Percentiles rank a stretch among this genome's conserved stretches.
Conservation (phyloP, 2,113 vertebrate species). For the Heloderma charlesbogerti region DNA sequence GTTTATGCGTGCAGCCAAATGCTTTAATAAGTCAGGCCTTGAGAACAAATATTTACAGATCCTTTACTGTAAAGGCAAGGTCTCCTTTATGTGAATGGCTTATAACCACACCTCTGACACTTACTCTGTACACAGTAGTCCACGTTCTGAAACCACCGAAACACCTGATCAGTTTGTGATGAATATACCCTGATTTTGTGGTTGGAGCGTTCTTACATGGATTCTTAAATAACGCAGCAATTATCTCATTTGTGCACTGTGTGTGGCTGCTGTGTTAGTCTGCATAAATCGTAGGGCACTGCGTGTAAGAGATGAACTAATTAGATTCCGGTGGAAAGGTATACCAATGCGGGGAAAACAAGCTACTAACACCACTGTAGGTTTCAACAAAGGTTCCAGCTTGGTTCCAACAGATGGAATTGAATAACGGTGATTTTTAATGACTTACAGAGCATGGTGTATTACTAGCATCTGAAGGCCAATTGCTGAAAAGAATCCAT, state of each 20-base stretch:
- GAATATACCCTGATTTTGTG: slow-evolving; percentile 15
- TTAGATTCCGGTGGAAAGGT: slow-evolving; percentile 40
- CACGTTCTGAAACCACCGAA: slow-evolving; percentile 26
- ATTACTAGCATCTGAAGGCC: slow-evolving; percentile 77
- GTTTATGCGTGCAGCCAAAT: slow-evolving; percentile 2
- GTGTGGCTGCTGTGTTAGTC: slow-evolving; percentile 33
- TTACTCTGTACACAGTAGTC: neutral
- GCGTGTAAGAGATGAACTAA: slow-evolving; percentile 51
- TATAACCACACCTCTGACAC: neutral
- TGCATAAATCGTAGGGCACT: slow-evolving; percentile 43
- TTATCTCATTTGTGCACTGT: slow-evolving; percentile 47
- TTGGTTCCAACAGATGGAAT: slow-evolving; percentile 73
- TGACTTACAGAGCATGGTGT: slow-evolving; percentile 68
- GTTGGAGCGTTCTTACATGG: slow-evolving; percentile 48
- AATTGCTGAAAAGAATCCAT: slow-evolving; percentile 77
- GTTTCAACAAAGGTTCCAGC: slow-evolving; percentile 59
- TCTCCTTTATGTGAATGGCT: slow-evolving; percentile 2
- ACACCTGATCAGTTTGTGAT: slow-evolving; percentile 13
- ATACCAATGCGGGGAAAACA: slow-evolving; percentile 50
- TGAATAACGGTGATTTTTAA: slow-evolving; percentile 72
- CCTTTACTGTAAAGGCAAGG: slow-evolving; percentile 1
- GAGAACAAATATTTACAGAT: slow-evolving; percentile 21
- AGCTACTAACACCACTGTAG: slow-evolving; percentile 49
- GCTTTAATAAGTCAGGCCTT: slow-evolving; percentile 15
- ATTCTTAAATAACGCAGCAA: slow-evolving; percentile 60